Evolutionary conservation across 2,888 invertebrate genomes (phyloP).

Genomic region (Noctua janthina): DNA sequence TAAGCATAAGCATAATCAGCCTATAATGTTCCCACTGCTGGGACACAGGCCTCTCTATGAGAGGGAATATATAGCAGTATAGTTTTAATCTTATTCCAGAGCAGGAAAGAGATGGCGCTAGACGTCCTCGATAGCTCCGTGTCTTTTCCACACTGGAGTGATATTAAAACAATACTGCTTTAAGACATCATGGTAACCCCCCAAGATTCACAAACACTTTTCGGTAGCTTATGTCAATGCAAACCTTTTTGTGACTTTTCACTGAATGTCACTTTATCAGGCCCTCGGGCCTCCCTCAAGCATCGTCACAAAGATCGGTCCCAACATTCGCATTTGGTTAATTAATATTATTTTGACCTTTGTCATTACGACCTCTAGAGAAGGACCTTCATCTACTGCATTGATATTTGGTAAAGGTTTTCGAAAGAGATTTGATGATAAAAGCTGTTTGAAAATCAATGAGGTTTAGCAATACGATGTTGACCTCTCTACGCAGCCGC

Average conservation of each 20-base stretch:
- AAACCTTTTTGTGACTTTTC: background rate
- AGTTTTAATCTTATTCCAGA: too few species aligned
- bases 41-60: too few species aligned
- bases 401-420: slow-evolving; percentile 70
- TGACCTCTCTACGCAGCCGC: slow-evolving; percentile 66
- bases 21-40: too few species aligned
- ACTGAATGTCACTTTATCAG: background rate
- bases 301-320: background rate
- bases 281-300: background rate
- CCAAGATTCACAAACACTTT: background rate
- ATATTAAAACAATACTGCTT: too few species aligned
- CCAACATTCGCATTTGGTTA: background rate
- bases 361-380: slow-evolving; percentile 31
- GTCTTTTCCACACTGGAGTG: too few species aligned
- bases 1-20: too few species aligned
- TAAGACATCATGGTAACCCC: too few species aligned
- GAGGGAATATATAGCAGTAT: too few species aligned
- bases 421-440: slow-evolving; percentile 78
- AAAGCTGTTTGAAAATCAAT: slow-evolving; percentile 84
- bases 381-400: slow-evolving; percentile 59
- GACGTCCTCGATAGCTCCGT: too few species aligned
- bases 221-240: background rate
- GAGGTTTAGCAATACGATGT: slow-evolving; percentile 81
- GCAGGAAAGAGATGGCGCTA: too few species aligned
- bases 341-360: slow-evolving; percentile 15